These are phyloP conservation scores for Steromphala cineraria DNA, from an alignment of 2,888 invertebrate species.

Conservation along the genomic window DNA sequence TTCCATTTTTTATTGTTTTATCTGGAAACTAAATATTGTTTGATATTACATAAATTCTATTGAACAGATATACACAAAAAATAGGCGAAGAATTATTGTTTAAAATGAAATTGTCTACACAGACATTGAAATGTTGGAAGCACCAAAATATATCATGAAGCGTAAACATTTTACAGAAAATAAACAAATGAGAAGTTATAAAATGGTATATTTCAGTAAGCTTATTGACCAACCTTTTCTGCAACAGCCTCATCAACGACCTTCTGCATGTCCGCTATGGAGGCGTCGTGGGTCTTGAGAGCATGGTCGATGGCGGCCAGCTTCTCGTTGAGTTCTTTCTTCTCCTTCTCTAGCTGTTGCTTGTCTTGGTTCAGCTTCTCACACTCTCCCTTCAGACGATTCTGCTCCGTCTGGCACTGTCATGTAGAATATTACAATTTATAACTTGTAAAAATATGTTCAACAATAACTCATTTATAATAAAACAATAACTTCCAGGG, in stretches of 20 bases:
- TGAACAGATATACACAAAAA: too few relatives aligned
- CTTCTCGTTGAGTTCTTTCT: slow-evolving; percentile 14
- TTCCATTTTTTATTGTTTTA: too few relatives aligned
- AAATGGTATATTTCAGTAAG: too few relatives aligned
- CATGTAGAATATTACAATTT: not conserved
- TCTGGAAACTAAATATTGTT: too few relatives aligned
- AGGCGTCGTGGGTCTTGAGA: slow-evolving; percentile 27
- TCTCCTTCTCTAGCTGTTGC: slow-evolving; percentile 9
- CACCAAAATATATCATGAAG: not conserved
- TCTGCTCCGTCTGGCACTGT: slow-evolving; percentile 35
- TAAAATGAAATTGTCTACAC: too few relatives aligned
- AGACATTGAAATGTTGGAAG: too few relatives aligned
- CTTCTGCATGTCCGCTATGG: slow-evolving; percentile 24
- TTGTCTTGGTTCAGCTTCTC: slow-evolving; percentile 29
- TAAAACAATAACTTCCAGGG: too few relatives aligned
- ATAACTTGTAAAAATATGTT: not conserved
- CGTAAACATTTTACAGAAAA: too few relatives aligned
- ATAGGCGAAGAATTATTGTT: too few relatives aligned
- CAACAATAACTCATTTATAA: too few relatives aligned
- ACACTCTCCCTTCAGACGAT: not conserved
- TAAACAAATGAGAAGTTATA: too few relatives aligned
- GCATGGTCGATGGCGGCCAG: slow-evolving; percentile 22
- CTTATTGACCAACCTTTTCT: slow-evolving; percentile 33
- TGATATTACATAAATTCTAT: too few relatives aligned
- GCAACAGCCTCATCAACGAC: slow-evolving; percentile 24